Base-by-base conservation (phyloP, 2,113 vertebrate species). In the Rynchops niger region DNA sequence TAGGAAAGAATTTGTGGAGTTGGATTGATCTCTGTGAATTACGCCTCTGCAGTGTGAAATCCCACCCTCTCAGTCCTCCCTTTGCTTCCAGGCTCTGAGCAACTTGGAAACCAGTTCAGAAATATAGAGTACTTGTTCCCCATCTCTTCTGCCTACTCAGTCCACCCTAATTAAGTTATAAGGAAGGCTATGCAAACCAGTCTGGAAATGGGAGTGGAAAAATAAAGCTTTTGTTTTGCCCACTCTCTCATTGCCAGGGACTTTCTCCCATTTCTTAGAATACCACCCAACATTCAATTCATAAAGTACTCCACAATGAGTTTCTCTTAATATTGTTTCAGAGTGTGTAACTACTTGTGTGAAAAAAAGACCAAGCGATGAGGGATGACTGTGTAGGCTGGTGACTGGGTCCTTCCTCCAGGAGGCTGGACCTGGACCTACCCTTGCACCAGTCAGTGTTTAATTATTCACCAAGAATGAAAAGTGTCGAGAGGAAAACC, bases 31-130 rank as follows among this genome's bases (percentile, higher is more conserved):
- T 83, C 59, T 74, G 30, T 47, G 40, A 93, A 61, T 93, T 73
- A 29, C 11, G 45, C 22, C 26, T 82, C 66, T 92, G 66, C 36
- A 19, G 45, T 32, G 29, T 86, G 71, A 88, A 94, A 30, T 59
- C 21, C 18, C 45, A 55, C 62, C 43, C 36, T 73, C 52, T 72
- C 67, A 53, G 63, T 66, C 30, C 55, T 90, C 85, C 58, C 58
- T 86, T 85, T 83, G 50, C 59, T 91, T 95, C 59, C 80, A 84
- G 52, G 74, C 71, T 80, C 43, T 73, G 62, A 89, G 38, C 4
- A 4, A 70, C 61, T 91, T 97, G 76, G 77, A 93, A 96, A 59
- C 11, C 22, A 88, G n/a, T 93, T 94, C 76, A 97, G 80, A 95
- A 94, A 59, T 66, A 49, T 0, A 78, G 29, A 17, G 19, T 34